phyloP scores from a whole-genome alignment of 2,113 vertebrate species.

The Campylomormyrus tamandua region DNA sequence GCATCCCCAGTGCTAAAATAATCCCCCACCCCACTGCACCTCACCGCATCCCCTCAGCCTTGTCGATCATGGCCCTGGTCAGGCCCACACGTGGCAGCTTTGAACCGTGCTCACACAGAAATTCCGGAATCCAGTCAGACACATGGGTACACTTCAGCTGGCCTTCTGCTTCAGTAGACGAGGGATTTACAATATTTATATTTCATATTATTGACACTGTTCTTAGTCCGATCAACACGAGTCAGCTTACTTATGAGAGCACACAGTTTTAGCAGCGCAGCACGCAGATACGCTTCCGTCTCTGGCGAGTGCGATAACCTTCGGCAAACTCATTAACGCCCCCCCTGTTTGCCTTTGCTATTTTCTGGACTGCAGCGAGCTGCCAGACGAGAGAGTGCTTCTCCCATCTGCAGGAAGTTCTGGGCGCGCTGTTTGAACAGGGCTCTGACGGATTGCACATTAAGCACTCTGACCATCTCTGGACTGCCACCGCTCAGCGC shows the following conservation, averaged over 20 bases:
- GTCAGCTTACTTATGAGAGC: conserved; percentile 3
- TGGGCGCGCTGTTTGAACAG: conserved; percentile 35
- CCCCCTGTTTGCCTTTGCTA: neutral
- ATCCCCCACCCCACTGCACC: neutral
- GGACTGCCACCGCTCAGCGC: conserved; percentile 15
- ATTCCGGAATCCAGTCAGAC: neutral
- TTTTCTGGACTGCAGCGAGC: neutral
- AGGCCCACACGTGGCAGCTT: too few relatives aligned
- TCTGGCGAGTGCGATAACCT: conserved; percentile 7
- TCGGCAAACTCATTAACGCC: conserved; percentile 5
- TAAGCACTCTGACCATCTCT: conserved; percentile 30
- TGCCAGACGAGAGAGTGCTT: neutral
- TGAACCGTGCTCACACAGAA: neutral
- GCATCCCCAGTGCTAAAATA: neutral
- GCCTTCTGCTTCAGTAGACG: neutral
- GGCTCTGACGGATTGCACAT: conserved; percentile 30
- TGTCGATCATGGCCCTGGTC: neutral
- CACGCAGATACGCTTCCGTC: neutral
- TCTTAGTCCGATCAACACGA: conserved; percentile 1
- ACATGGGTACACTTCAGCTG: neutral
- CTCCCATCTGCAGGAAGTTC: conserved; percentile 3
- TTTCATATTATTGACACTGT: conserved; percentile 11
- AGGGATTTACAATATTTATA: conserved; percentile 8
- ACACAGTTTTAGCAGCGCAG: neutral
- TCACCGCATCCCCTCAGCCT: neutral